These are phyloP conservation scores for Tetramorium bicarinatum DNA, from an alignment of 2,888 invertebrate species.

Conservation along the genomic window DNA sequence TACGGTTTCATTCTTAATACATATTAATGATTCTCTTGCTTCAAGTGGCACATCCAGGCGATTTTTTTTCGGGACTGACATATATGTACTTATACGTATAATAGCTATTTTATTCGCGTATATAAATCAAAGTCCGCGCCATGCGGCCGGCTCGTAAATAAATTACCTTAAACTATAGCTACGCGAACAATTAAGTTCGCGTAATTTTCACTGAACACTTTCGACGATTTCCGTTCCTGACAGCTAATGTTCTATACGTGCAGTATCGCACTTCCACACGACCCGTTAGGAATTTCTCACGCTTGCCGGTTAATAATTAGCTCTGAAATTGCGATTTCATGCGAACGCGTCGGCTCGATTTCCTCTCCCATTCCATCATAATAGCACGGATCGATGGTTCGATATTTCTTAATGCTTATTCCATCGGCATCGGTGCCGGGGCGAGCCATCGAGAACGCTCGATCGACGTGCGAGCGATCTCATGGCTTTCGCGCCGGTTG, in stretches of 20 bases:
- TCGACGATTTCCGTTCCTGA: constrained; percentile 6
- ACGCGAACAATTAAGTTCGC: constrained; percentile 7
- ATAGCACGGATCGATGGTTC: constrained; percentile 9
- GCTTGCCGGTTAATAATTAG: constrained; percentile 20
- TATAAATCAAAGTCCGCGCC: constrained; percentile 35
- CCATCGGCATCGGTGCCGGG: background rate
- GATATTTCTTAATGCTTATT: constrained; percentile 8
- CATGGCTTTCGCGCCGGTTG: background rate
- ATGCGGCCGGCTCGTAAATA: constrained; percentile 12
- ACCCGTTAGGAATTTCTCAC: constrained; percentile 40
- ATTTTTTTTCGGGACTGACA: constrained; percentile 3
- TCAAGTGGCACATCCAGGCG: constrained; percentile 34
- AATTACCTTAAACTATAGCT: constrained; percentile 15
- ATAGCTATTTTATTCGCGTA: constrained; percentile 20
- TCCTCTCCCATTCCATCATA: constrained; percentile 7
- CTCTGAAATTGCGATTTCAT: constrained; percentile 22
- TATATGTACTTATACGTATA: background rate
- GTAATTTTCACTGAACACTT: constrained; percentile 38
- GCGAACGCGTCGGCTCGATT: constrained; percentile 23
- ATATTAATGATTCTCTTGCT: constrained; percentile 26
- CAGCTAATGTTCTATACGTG: background rate
- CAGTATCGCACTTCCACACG: constrained; percentile 15
- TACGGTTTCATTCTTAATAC: constrained; percentile 23
- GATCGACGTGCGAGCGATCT: constrained; percentile 43
- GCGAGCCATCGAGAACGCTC: constrained; percentile 36